Evolutionary conservation across 2,888 invertebrate species (phyloP), one percentile per base, ranked within the genome.

Genomic region (Tolmerus cingulatus): DNA sequence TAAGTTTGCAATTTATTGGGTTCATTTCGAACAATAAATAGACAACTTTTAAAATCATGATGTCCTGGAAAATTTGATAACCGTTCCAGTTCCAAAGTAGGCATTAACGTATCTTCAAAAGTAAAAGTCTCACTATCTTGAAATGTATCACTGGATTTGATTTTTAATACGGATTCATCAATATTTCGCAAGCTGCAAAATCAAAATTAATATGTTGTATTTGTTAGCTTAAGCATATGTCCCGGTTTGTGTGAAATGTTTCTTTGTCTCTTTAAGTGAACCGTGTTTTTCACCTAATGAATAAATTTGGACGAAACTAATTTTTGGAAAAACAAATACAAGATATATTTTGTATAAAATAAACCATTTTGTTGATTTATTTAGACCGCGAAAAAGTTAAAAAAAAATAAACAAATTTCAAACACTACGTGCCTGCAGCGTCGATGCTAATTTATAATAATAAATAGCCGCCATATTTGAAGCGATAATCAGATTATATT

Each of bases 101-200:
- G 79, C 23, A 88, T 82, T 16, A 87, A 43, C 7, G 90, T 90
- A 77, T 91, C 91, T 14, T 92, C 88, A 3, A 91, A 89, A 5
- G 90, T 88, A 27, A 90, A 85, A 5, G 90, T 90, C 16, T 92
- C 92, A 87, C 90, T 91, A 66, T 91, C 92, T 51, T 87, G 90
- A 0, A 92, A 19, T 0, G 91, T 90, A 2, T 66, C 66, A 40
- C 74, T 66, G 5, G 14, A 37, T 37, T 51, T 40, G 19, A 9
- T 43, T n/a, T 91, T 90, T 34, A 92, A 88, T 0, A 89, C 87
- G 1, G 90, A 87, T 88, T 92, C 92, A 87, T 92, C 90, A 19
- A 92, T 90, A 88, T 92, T 90, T 14, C 16, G 46, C n/a, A 88
- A 46, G 23, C 88, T 88, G 37, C 8, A 86, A 74, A 78, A 1